Base-by-base conservation (phyloP, 2,113 vertebrate species). In the Petrocephalus microphthalmus region DNA sequence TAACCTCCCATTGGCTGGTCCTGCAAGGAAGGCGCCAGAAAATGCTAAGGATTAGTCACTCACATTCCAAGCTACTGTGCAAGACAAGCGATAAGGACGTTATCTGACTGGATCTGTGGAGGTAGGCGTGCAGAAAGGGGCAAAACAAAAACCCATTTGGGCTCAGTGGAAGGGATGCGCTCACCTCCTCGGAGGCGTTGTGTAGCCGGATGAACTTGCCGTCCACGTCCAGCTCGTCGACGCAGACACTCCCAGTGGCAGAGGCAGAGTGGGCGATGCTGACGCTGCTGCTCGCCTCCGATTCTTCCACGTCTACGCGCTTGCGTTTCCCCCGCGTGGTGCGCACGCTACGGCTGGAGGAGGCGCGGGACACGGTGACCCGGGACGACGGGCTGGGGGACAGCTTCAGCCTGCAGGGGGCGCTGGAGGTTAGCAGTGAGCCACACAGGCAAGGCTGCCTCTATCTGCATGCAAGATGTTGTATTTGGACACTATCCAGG, bases 1-100 rank as follows among this genome's bases (percentile, higher is more conserved):
- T 96, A 98, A 0, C 97, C 97, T 92, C 96, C 97, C 96, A 99
- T 96, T 88, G 96, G 95, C 91, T 98, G 97, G 93, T 98, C 97
- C 97, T 99, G 93, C 57, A 88, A 89, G 60, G 92, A 86, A 90
- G 22, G 51, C 8, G 0, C 6, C 88, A 52, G 49, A 33, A 45
- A 33, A 78, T n/a, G 37, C 6, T 74, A 10, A 78, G 71, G 29
- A 37, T 78, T 15, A 78, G 42, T 19, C 71, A 42, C 5, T 78
- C 60, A 67, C 25, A n/a, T 67, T 78, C 71, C 71, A 78, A 78
- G 33, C 1, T 78, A 42, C 25, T 13, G 3, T n/a, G n/a, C 10
- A 29, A 67, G n/a, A 67, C 60, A n/a, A 67, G 60, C 25, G 60
- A 67, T 67, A 29, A 67, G 60, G 60, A 67, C 3, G 3, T 67